Evolutionary conservation across 2,797 vertebrate species (phyloP).

Genomic region (Enteromius anoplus): DNA sequence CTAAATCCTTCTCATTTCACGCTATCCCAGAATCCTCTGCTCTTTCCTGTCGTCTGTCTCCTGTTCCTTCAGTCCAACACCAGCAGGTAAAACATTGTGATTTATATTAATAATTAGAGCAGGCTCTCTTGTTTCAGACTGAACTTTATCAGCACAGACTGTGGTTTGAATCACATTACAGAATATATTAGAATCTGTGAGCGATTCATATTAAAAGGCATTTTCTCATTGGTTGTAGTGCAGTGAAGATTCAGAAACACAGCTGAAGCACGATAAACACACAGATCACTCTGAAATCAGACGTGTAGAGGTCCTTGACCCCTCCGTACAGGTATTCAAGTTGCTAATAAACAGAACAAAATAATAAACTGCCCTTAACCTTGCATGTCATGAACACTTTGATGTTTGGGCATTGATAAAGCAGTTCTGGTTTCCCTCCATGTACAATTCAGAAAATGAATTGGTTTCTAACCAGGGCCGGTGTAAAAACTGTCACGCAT

Average conservation of each 20-base stretch:
- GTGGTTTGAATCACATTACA: neutral
- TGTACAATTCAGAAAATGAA: neutral
- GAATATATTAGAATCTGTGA: neutral
- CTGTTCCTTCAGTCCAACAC: constrained; percentile 66
- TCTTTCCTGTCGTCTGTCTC: constrained; percentile 70
- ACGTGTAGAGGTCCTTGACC: constrained; percentile 50
- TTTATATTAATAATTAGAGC: neutral
- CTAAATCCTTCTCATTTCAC: constrained; percentile 71
- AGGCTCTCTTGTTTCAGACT: neutral
- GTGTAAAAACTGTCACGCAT: too few relatives aligned
- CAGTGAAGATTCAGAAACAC: constrained; percentile 38
- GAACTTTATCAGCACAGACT: neutral
- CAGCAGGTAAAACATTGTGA: constrained; percentile 76
- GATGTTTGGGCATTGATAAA: neutral
- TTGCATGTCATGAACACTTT: neutral
- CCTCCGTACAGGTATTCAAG: constrained; percentile 60
- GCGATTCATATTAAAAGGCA: neutral
- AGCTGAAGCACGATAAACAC: constrained; percentile 12
- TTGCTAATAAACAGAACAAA: too few relatives aligned
- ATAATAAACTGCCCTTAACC: neutral
- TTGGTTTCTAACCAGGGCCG: neutral
- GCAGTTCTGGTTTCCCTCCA: neutral
- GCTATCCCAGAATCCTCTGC: constrained; percentile 71
- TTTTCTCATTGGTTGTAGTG: constrained; percentile 54
- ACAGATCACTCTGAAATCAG: constrained; percentile 42